Conservation (phyloP, 2,113 vertebrate genomes). For the Aleadryas rufinucha region DNA sequence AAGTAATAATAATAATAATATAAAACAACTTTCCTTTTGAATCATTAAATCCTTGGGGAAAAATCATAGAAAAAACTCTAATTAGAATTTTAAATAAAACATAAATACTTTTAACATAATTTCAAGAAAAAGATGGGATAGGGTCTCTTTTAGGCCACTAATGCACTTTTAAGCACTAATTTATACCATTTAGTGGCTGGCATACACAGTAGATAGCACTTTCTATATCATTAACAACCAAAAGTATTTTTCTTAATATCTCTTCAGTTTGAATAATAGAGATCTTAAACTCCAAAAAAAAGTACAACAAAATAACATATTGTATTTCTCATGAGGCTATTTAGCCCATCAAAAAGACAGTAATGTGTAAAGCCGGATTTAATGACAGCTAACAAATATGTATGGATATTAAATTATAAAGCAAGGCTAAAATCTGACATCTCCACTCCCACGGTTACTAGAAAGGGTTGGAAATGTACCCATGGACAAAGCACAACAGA, state of each 20-base stretch:
- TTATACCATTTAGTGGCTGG: background rate
- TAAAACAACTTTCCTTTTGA: background rate
- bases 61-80: background rate
- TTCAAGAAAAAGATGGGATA: background rate
- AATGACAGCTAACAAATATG: background rate
- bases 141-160: background rate
- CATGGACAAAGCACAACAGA: background rate
- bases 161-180: background rate
- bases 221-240: background rate
- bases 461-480: background rate
- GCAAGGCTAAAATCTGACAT: background rate
- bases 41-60: background rate
- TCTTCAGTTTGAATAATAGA: background rate
- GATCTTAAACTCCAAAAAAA: background rate
- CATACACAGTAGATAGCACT: background rate
- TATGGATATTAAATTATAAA: background rate
- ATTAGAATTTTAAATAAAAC: background rate
- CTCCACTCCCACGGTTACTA: background rate
- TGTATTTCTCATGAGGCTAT: background rate
- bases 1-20: background rate
- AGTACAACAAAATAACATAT: background rate
- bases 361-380: background rate
- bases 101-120: background rate
- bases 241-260: background rate
- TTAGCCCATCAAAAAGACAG: background rate